Evolutionary conservation across 2,888 invertebrate genomes (phyloP).

Genomic region (Drosophila multiciliata): DNA sequence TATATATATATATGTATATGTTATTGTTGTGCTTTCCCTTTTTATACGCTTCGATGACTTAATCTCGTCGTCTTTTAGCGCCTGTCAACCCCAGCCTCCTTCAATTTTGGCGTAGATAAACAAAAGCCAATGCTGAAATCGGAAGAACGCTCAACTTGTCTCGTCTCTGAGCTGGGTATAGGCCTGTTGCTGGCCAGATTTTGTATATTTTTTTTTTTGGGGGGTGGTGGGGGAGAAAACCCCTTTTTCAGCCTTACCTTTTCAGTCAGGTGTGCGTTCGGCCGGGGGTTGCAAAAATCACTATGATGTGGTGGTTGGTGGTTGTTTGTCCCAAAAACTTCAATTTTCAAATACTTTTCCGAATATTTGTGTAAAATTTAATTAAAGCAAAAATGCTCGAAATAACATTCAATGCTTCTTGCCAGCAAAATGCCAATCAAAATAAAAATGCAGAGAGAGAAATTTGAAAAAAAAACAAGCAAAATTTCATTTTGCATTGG

Average conservation of each 20-base stretch:
- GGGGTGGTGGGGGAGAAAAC: not conserved
- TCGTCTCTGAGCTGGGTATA: slow-evolving; percentile 5
- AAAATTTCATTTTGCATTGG: slow-evolving; percentile 42
- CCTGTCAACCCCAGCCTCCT: slow-evolving; percentile 57
- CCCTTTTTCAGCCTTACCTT: slow-evolving; percentile 55
- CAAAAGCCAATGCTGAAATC: slow-evolving; percentile 43
- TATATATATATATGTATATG: slow-evolving; percentile 10
- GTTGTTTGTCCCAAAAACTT: slow-evolving; percentile 30
- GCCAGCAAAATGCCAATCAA: not conserved
- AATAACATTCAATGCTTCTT: slow-evolving; percentile 58
- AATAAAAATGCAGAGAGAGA: not conserved
- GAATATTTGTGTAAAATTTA: slow-evolving; percentile 77
- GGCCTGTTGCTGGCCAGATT: slow-evolving; percentile 37
- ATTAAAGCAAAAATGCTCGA: slow-evolving; percentile 73
- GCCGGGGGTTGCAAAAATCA: slow-evolving; percentile 11
- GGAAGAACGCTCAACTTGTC: slow-evolving; percentile 57
- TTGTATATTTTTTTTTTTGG: slow-evolving; percentile 3
- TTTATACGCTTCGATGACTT: slow-evolving; percentile 77
- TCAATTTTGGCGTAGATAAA: slow-evolving; percentile 31
- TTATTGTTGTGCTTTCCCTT: slow-evolving; percentile 38
- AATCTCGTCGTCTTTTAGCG: slow-evolving; percentile 78
- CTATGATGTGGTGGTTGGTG: slow-evolving; percentile 24
- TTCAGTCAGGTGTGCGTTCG: slow-evolving; percentile 61
- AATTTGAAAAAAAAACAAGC: not conserved
- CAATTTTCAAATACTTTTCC: slow-evolving; percentile 70